Percentiles rank a stretch among this genome's conserved stretches.
These are phyloP conservation scores for Zosterops pallidus DNA, from an alignment of 2,113 vertebrate species.

Conservation along the genomic window DNA sequence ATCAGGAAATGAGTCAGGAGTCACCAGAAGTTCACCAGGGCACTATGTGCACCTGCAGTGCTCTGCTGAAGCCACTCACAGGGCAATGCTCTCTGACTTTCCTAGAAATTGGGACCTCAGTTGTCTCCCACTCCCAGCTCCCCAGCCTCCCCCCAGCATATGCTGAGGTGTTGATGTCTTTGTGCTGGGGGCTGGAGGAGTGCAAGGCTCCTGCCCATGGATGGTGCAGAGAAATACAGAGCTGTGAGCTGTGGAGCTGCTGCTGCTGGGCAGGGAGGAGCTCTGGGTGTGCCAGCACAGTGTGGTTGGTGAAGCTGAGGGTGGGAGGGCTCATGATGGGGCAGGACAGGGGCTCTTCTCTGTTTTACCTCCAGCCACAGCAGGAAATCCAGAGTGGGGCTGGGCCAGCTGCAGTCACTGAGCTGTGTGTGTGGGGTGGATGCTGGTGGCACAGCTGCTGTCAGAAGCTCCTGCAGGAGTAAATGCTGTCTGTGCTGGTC, in stretches of 20 bases:
- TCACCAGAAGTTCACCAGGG: neutral
- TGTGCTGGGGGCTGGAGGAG: neutral
- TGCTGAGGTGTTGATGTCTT: neutral
- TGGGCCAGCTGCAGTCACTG: neutral
- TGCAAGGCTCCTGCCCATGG: neutral
- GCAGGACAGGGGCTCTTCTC: neutral
- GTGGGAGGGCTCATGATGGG: neutral
- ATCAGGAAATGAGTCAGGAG: neutral
- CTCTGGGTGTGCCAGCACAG: neutral
- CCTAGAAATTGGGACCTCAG: neutral
- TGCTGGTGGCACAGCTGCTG: neutral
- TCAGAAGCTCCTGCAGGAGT: neutral
- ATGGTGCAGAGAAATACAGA: neutral
- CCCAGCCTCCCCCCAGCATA: fast-evolving
- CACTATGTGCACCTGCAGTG: neutral
- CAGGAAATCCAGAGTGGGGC: neutral
- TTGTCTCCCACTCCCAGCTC: neutral
- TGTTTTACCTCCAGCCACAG: neutral
- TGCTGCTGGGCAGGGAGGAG: neutral
- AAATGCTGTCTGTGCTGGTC: neutral
- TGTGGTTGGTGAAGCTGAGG: neutral
- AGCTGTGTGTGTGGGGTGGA: neutral
- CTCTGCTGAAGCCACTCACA: fast-evolving
- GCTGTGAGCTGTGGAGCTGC: neutral
- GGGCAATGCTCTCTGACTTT: fast-evolving